phyloP scores from a whole-genome alignment of 2,888 invertebrate genomes.

The Lithophane semibrunnea region DNA sequence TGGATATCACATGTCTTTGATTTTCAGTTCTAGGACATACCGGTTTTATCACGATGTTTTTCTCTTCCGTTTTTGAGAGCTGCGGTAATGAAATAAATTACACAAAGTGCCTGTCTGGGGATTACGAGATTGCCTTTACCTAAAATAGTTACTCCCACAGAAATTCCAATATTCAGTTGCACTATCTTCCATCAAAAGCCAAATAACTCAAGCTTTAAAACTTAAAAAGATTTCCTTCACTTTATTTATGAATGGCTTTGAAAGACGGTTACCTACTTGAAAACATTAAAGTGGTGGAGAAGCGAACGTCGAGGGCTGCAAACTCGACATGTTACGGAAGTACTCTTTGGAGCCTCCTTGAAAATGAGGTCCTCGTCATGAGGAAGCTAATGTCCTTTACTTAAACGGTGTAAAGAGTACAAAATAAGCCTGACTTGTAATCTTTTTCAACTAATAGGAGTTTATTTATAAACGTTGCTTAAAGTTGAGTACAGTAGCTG shows the following conservation, averaged over 20 bases:
- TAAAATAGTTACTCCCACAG: background rate
- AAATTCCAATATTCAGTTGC: background rate
- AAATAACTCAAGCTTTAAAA: conserved; percentile 3
- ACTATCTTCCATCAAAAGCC: background rate
- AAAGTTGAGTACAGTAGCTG: too few species aligned
- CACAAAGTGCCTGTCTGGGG: background rate
- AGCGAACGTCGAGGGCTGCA: conserved; percentile 39
- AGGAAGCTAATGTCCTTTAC: conserved; percentile 41
- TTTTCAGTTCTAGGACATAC: too few species aligned
- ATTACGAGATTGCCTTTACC: background rate
- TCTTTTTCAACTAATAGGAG: background rate
- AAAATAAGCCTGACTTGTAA: conserved; percentile 27
- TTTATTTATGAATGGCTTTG: conserved; percentile 40
- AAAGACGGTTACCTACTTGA: conserved; percentile 33
- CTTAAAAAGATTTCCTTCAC: background rate
- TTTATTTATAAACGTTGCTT: too few species aligned
- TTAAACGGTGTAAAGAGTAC: conserved; percentile 19
- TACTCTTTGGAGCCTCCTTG: conserved; percentile 36
- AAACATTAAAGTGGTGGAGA: conserved; percentile 35
- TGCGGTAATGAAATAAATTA: too few species aligned
- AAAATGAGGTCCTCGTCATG: conserved; percentile 21
- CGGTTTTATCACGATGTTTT: too few species aligned
- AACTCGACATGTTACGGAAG: conserved; percentile 52
- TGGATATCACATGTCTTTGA: too few species aligned
- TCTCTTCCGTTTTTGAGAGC: too few species aligned